Evolutionary conservation across 2,113 vertebrate species (phyloP).

Genomic region (Corapipo altera): DNA sequence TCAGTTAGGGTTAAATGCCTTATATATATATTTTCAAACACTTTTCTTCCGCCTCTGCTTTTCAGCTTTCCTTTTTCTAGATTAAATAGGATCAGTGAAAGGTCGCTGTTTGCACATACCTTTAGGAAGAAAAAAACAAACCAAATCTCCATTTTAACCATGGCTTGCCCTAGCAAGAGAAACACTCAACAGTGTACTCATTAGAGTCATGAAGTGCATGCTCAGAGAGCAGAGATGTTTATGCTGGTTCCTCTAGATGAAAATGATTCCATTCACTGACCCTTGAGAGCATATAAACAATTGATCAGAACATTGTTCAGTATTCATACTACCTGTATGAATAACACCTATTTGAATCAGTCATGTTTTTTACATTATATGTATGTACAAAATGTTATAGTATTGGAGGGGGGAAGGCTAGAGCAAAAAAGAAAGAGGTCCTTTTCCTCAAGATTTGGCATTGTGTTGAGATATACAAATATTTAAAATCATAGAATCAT

Average conservation of each 20-base stretch:
- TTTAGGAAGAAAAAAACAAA: background rate
- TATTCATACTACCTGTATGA: background rate
- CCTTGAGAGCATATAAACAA: background rate
- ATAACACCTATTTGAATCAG: background rate
- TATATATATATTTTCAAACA: background rate
- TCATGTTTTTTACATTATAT: background rate
- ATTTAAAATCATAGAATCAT: background rate
- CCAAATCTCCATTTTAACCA: background rate
- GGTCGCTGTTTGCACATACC: background rate
- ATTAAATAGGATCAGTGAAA: background rate
- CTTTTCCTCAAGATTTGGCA: background rate
- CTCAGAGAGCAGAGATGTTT: background rate
- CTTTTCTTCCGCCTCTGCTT: background rate
- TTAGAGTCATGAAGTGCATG: background rate
- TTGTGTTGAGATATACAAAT: background rate
- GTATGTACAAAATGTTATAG: background rate
- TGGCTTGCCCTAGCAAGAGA: background rate
- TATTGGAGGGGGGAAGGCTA: background rate
- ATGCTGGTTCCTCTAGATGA: background rate
- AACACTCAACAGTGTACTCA: background rate
- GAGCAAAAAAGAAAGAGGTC: background rate
- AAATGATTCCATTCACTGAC: background rate
- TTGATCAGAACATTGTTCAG: background rate
- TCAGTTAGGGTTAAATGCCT: background rate
- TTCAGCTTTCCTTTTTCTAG: background rate